Base-by-base conservation (phyloP, 2,888 invertebrate species). In the Sarcophaga carnaria region DNA sequence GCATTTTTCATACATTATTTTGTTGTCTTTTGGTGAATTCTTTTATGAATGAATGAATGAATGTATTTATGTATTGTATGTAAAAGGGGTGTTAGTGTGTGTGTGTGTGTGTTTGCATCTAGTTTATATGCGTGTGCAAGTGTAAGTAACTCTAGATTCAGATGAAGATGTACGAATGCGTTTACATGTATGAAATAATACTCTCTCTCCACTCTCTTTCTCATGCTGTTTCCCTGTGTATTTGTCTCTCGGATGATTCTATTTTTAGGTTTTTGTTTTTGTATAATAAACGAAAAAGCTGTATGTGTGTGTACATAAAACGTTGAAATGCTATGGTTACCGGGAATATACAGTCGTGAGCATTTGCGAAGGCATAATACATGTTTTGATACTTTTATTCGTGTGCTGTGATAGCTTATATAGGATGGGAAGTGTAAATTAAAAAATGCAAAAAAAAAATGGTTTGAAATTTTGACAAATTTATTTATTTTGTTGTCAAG, bases 1-100 rank as follows among this genome's bases (percentile, higher is more conserved):
- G 74, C 45, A 87, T 80, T 85, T 78, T 66, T 72, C 71, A 80
- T 77, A 80, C 76, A 78, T 76, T 79, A 63, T 81, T 67, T 37
- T 66, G 59, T 72, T 72, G 17, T 79, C 63, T 63, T 78, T 25
- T 62, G 62, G 62, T 62, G 17, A 59, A 17, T 59, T 59, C 59
- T 59, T 59, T 17, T 59, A 17, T 20, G 47, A 25, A 67, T 59
- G 77, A 6, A 62, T 45, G 62, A 22, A 60, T 62, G 45, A 17
- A 27, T 62, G 17, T 45, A 10, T 62, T 14, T 22, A 22, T 69
- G 17, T 17, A 64, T 5, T 20, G 45, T 59, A 60, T 14, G 12
- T 54, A 47, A 62, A 25, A n/a, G 27, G 22, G 22, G 22, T 22
- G 22, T 22, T 22, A 4, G 14, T 62, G 47, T 20, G 6, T 45